Evolutionary conservation across 2,888 invertebrate species (phyloP).

Genomic region (Trichopria drosophilae): DNA sequence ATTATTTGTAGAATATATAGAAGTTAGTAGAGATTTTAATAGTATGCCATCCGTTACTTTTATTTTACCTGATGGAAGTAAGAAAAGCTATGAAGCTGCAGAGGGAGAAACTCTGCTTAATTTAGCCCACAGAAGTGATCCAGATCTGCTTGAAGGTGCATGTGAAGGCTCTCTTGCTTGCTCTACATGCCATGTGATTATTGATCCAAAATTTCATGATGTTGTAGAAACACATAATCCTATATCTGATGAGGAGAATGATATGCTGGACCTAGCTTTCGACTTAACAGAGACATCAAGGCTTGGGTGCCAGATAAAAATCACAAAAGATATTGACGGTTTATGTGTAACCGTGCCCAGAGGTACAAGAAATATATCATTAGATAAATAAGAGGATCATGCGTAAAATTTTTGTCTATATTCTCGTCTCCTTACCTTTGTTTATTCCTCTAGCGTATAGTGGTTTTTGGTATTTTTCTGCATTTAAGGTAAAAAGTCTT

Average conservation of each 20-base stretch:
- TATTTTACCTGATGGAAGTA: constrained; percentile 16
- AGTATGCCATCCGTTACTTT: constrained; percentile 20
- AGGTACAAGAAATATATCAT: neutral
- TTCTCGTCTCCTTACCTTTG: too few species aligned
- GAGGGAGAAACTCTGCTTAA: constrained; percentile 14
- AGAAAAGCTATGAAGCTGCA: constrained; percentile 18
- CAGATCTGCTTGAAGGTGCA: constrained; percentile 19
- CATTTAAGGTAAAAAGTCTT: too few species aligned
- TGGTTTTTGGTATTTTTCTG: too few species aligned
- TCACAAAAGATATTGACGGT: neutral
- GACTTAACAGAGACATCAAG: constrained; percentile 14
- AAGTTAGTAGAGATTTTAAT: constrained; percentile 21
- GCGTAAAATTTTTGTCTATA: too few species aligned
- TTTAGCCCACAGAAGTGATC: constrained; percentile 11
- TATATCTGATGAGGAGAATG: constrained; percentile 17
- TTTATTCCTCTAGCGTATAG: too few species aligned
- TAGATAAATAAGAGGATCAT: too few species aligned
- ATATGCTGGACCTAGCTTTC: constrained; percentile 18
- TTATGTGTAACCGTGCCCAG: neutral
- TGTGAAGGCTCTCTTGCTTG: constrained; percentile 22
- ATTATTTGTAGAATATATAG: constrained; percentile 17
- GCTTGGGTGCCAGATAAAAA: neutral
- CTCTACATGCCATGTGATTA: constrained; percentile 20
- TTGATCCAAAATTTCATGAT: constrained; percentile 16
- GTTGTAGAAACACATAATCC: constrained; percentile 13